Evolutionary conservation across 2,113 vertebrate species (phyloP).

Genomic region (Lophochroa leadbeateri): DNA sequence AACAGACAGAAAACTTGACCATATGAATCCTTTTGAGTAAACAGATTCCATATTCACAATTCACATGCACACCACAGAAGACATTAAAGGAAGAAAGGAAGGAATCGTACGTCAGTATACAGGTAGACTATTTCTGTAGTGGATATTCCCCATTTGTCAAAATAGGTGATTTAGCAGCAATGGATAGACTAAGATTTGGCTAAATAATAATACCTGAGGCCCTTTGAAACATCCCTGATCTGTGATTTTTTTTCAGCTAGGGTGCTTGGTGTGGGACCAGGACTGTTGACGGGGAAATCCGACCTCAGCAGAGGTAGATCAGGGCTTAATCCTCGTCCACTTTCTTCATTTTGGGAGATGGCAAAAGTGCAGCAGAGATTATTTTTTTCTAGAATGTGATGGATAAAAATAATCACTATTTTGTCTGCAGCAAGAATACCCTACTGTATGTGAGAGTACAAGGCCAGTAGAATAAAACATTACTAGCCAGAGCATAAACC

Average conservation of each 20-base stretch:
- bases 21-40: conserved; percentile 68
- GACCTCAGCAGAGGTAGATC: not conserved
- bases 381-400: not conserved
- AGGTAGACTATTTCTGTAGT: conserved; percentile 49
- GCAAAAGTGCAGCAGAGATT: not conserved
- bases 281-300: not conserved
- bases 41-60: conserved; percentile 67
- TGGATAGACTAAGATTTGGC: not conserved
- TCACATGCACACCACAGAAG: conserved; percentile 46
- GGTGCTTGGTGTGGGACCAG: not conserved
- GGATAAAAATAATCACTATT: too few relatives aligned
- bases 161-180: not conserved
- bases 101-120: conserved; percentile 24
- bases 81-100: conserved; percentile 1
- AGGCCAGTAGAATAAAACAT: not conserved
- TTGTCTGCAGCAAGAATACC: too few relatives aligned
- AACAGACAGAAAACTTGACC: conserved; percentile 59
- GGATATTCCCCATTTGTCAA: not conserved
- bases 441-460: not conserved
- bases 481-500: not conserved
- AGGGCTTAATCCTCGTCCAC: not conserved
- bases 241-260: not conserved
- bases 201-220: not conserved
- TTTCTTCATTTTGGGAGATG: not conserved
- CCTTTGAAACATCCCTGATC: not conserved